phyloP scores from a whole-genome alignment of 2,113 vertebrate species.

The Nothoprocta pentlandii region DNA sequence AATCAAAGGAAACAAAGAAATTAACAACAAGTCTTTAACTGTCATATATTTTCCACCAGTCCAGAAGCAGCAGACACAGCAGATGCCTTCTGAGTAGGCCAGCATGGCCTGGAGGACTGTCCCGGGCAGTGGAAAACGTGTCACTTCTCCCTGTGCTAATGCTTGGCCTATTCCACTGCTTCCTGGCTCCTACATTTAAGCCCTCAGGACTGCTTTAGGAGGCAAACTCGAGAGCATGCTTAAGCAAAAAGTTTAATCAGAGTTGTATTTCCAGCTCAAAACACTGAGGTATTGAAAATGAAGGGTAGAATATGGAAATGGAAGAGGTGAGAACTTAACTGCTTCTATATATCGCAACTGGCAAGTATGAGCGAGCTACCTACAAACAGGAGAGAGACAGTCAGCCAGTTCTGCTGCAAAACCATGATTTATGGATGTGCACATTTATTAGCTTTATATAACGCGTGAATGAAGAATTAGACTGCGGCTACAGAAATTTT shows the following conservation, averaged over 20 bases:
- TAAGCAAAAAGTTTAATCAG: background rate
- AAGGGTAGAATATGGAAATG: background rate
- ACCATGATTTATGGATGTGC: background rate
- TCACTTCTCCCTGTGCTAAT: background rate
- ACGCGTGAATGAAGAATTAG: background rate
- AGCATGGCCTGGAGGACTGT: background rate
- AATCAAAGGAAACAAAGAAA: background rate
- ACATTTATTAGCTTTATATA: background rate
- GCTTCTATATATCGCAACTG: background rate
- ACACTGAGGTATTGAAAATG: accelerated
- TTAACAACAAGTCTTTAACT: background rate
- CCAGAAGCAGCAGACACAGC: background rate
- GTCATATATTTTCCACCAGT: background rate
- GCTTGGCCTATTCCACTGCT: background rate
- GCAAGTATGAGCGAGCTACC: background rate
- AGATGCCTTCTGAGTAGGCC: background rate
- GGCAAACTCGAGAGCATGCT: background rate
- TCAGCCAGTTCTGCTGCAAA: background rate
- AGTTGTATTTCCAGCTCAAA: background rate
- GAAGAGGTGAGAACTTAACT: background rate
- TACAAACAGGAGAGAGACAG: background rate
- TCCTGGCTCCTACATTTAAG: background rate
- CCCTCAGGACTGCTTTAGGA: background rate
- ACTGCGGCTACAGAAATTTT: background rate
- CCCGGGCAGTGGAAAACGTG: background rate